Base-by-base conservation (phyloP, 2,113 vertebrate species). In the Serinus canaria region DNA sequence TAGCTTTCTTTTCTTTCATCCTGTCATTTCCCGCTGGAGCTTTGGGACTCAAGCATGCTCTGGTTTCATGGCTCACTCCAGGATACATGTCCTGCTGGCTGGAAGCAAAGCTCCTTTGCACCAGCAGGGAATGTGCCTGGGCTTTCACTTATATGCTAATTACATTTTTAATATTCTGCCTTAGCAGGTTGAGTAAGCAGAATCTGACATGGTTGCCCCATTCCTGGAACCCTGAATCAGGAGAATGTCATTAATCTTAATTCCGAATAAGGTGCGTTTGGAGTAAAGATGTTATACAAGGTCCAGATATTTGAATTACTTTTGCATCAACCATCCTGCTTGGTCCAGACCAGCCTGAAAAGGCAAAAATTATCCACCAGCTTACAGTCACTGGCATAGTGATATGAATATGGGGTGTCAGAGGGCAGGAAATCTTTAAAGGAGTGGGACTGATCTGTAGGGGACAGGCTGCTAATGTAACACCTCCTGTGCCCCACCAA, bases 71-170 rank as follows among this genome's bases (percentile, higher is more conserved):
- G 55, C 68, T 92, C 59, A 13, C 78, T 30, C 70, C 50, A 77
- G 58, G 47, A 18, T 17, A 49, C 3, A 3, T 4, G 7, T 91
- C 80, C 80, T 84, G 44, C 79, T 92, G 81, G 81, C 58, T 56
- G 21, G 21, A 30, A 87, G 72, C n/a, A 25, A 86, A 68, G 39
- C 33, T 58, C 55, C 68, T 58, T 11, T 66, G 24, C 66, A 68
- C 88, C 83, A 94, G 83, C 4, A 69, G 60, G 47, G 50, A 31
- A 50, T 24, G 44, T 72, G 59, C 59, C 90, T 75, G 59, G 47
- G 69, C 81, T 93, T 87, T 92, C 37, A 58, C 73, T 94, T 89
- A 12, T 16, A 78, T 62, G 56, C 66, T 95, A 94, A 96, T 89
- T 78, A 44, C n/a, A 43, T 80, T 79, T 94, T 73, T 74, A 87